Conservation (phyloP, 2,797 vertebrate genomes). For the Hydrophis major region DNA sequence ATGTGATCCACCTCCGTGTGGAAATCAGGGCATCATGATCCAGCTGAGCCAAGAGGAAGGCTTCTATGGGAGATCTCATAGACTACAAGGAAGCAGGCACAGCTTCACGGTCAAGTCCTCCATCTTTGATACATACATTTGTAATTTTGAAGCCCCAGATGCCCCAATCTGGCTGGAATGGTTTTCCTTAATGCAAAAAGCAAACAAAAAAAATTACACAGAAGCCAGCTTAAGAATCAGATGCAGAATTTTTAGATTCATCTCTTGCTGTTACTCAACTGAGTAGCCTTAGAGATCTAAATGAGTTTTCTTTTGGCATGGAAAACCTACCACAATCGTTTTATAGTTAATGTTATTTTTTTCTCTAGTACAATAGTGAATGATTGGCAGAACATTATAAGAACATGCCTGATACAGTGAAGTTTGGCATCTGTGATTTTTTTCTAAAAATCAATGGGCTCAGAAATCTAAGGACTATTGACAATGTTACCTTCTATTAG, state of each 20-base stretch:
- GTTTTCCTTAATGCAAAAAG: not conserved
- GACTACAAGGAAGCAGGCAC: not conserved
- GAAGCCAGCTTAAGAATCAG: not conserved
- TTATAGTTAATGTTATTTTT: not conserved
- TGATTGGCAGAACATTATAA: not conserved
- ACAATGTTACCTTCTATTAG: not conserved
- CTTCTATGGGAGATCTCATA: not conserved
- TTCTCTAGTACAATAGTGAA: not conserved
- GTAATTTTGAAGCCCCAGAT: not conserved
- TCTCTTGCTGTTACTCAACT: not conserved
- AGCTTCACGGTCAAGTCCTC: not conserved
- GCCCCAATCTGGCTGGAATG: too few species aligned
- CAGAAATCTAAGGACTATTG: not conserved
- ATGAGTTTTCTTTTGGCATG: not conserved
- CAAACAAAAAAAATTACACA: not conserved
- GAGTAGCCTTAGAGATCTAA: not conserved
- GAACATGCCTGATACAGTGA: not conserved
- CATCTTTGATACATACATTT: not conserved
- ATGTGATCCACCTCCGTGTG: not conserved
- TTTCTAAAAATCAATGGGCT: not conserved
- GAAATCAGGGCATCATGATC: not conserved
- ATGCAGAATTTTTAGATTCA: not conserved
- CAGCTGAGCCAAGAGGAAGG: not conserved
- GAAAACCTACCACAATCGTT: not conserved
- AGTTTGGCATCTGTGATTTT: not conserved